Base-by-base conservation (phyloP, 1,140 invertebrate species). In the Ganaspis sp. region DNA sequence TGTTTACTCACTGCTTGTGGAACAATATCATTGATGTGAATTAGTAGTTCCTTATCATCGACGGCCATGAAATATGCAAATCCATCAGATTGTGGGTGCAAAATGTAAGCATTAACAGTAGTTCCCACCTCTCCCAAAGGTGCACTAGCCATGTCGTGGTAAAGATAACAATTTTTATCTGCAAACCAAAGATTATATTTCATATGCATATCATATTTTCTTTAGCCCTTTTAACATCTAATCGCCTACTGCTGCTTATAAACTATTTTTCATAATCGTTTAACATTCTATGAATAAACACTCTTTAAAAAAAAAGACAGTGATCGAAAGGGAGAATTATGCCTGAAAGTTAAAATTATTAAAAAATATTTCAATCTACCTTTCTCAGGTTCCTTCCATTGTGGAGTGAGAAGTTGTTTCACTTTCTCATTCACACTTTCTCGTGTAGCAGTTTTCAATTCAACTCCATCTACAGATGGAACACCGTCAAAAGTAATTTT, bases 61-160 rank as follows among this genome's bases (percentile, higher is more conserved):
- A 80, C 75, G 38, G 74, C 75, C 17, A 85, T 45, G 37, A 77
- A 81, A 53, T 84, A 87, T 19, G 77, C 74, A 9, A 23, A 73
- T 0, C 84, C 84, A 58, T 69, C 15, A 29, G 19, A 1, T 11
- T 72, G 1, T 1, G 58, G 73, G 9, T 45, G 42, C 8, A 83
- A 34, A 26, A 86, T 29, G 0, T 78, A 0, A 26, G 69, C 85
- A 15, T 81, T 5, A 11, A 87, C 29, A 5, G 69, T 77, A 8
- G 87, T 81, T n/a, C 87, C 88, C 69, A 82, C 40, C 1, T 83
- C 53, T 53, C 89, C 90, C n/a, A 91, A 74, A 64, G 19, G 73
- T 0, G 81, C 58, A 2, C 54, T 5, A 49, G 72, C 34, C 21
- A 91, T 53, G 74, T 88, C 69, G 1, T 19, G 0, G 0, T 78